These are phyloP conservation scores for Nothocercus julius DNA, from an alignment of 2,113 vertebrate genomes.

Conservation along the genomic window DNA sequence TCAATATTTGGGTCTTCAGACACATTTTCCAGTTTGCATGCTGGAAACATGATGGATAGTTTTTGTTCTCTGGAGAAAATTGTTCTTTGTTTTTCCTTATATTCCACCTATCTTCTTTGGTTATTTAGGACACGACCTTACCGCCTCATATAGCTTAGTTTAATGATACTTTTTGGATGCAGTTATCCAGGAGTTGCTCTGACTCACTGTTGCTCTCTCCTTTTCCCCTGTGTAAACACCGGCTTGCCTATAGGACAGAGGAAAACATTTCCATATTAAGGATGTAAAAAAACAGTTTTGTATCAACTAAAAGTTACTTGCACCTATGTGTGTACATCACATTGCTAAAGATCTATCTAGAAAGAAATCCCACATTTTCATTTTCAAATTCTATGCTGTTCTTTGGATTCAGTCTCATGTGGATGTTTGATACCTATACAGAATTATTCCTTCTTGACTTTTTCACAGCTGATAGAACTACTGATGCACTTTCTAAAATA, in stretches of 20 bases:
- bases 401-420: background rate
- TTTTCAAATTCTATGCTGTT: background rate
- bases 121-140: background rate
- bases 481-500: background rate
- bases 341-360: background rate
- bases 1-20: background rate
- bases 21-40: background rate
- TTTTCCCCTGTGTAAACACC: background rate
- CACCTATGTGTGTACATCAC: background rate
- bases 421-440: background rate
- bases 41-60: background rate
- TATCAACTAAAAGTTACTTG: background rate
- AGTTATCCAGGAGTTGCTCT: background rate
- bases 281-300: background rate
- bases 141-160: background rate
- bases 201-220: too few species aligned
- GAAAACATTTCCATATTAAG: background rate
- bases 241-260: background rate
- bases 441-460: background rate
- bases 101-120: background rate
- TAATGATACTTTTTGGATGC: background rate
- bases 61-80: background rate
- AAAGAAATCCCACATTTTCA: background rate
- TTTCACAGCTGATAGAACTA: background rate
- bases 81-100: background rate